Evolutionary conservation across 2,797 vertebrate genomes (phyloP).

Genomic region (Helicolenus hilgendorfi): DNA sequence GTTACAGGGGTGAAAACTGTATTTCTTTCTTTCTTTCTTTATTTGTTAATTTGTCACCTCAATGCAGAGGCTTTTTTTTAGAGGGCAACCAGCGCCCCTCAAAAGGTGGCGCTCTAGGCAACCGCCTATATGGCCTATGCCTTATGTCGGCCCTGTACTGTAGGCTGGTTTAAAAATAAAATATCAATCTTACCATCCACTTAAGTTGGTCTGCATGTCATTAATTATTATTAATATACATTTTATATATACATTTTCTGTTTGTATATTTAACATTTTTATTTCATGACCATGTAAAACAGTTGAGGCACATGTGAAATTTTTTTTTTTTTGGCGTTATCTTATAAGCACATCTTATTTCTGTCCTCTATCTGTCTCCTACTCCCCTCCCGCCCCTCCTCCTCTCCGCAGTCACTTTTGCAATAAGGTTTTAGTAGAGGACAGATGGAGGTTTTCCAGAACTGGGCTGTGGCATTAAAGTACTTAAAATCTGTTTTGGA

Average conservation of each 20-base stretch:
- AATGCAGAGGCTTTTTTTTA: too few species aligned
- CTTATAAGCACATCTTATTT: constrained; percentile 44
- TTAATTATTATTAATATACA: not conserved
- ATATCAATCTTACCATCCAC: not conserved
- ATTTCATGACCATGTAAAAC: constrained; percentile 2
- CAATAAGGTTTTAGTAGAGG: constrained; percentile 62
- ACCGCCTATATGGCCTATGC: not conserved
- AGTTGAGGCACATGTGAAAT: not conserved
- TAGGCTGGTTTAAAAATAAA: not conserved
- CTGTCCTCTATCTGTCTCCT: constrained; percentile 26
- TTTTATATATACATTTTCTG: not conserved
- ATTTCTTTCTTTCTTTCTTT: too few species aligned
- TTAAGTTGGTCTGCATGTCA: not conserved
- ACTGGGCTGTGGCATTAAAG: constrained; percentile 69
- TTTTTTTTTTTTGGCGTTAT: constrained; percentile 10
- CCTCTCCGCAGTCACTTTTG: constrained; percentile 20
- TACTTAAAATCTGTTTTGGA: constrained; percentile 74
- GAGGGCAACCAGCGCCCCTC: too few species aligned
- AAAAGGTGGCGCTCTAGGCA: accelerated
- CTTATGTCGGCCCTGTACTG: not conserved
- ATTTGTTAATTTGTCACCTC: too few species aligned
- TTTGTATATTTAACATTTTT: not conserved
- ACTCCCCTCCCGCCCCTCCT: constrained; percentile 12
- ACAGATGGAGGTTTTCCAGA: constrained; percentile 77
- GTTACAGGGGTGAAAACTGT: too few species aligned